A percentile compares a stretch with the other conserved stretches of the same genome.
Conservation (phyloP, 2,888 invertebrate genomes). For the Sinelater perroti region DNA sequence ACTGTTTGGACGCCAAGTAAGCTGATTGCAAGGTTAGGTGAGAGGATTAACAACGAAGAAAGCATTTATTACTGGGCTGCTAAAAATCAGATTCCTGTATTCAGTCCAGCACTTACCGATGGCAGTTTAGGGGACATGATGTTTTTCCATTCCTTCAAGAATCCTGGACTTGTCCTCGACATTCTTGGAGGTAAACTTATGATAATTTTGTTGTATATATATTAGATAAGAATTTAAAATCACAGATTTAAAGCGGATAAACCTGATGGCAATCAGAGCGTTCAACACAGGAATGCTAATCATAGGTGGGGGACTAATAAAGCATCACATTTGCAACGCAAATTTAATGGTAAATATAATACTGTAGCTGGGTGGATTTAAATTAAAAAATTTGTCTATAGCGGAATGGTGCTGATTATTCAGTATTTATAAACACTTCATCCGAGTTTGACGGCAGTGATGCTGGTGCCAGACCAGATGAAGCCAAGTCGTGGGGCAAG, state of each 20-base stretch:
- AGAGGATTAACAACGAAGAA: conserved; percentile 86
- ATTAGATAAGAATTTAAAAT: too few relatives aligned
- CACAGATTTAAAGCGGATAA: conserved; percentile 85
- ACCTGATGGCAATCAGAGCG: conserved; percentile 94
- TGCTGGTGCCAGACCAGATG: conserved; percentile 97
- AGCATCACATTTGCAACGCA: conserved; percentile 99
- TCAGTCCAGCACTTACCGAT: conserved; percentile 97
- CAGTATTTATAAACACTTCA: conserved; percentile 95
- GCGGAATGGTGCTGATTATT: conserved; percentile 96
- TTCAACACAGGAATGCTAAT: conserved; percentile 96
- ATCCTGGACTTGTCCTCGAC: conserved; percentile 92
- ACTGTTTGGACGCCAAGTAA: conserved; percentile 92
- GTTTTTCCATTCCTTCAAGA: conserved; percentile 95
- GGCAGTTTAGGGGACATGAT: conserved; percentile 99
- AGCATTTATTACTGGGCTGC: conserved; percentile 98
- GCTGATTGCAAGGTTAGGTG: conserved; percentile 84
- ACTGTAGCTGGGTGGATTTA: too few relatives aligned
- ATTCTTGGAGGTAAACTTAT: conserved; percentile 76
- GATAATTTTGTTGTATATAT: too few relatives aligned
- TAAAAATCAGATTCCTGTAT: conserved; percentile 96
- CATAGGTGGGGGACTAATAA: conserved; percentile 94
- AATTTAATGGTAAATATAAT: conserved; percentile 96
- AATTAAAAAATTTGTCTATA: too few relatives aligned
- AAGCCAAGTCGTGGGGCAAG: conserved; percentile 99
- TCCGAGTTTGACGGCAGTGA: conserved; percentile 98